Evolutionary conservation across 2,113 vertebrate species (phyloP), one percentile per base, ranked within the genome.

Genomic region (Tetrax tetrax): DNA sequence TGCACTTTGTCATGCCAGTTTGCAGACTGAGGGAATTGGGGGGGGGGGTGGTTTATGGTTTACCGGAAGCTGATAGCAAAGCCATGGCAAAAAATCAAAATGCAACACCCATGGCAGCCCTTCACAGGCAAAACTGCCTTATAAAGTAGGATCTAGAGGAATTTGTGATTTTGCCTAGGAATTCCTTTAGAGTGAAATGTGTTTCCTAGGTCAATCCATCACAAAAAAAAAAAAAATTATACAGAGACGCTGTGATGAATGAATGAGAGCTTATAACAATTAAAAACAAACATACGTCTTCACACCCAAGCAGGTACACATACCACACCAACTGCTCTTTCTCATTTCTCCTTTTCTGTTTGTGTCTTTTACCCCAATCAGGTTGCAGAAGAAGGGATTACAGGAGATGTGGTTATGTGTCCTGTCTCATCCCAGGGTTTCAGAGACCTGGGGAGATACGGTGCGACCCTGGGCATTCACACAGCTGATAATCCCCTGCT

Each of bases 41-140:
- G 24, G 23, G n/a, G 17, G 14, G 35, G 11, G 35, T 16, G 18
- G 13, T 14, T 86, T 95, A 37, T 35, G 57, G 53, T 48, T 94
- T 38, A 4, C 41, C 6, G 0, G 91, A 77, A 96, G 66, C 71
- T 22, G 71, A 88, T 66, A 75, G 72, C 57, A 88, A 83, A 81
- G 41, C 37, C 4, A 0, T 65, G 80, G 88, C 92, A 90, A 72
- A 77, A 90, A 86, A 51, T 71, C 86, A 90, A 92, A 90, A 80
- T 7, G 35, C 74, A 94, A 82, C 82, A 61, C 89, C 90, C 87
- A 45, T 69, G 68, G 84, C 93, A 92, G 86, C 38, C n/a, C 65
- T 90, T 89, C 90, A 83, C 20, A 47, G 80, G n/a, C 35, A 94
- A 90, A 85, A 38, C 17, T 64, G 78, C 35, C 38, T 38, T 83